phyloP scores from a whole-genome alignment of 2,888 invertebrate species.

The Limnephilus lunatus region DNA sequence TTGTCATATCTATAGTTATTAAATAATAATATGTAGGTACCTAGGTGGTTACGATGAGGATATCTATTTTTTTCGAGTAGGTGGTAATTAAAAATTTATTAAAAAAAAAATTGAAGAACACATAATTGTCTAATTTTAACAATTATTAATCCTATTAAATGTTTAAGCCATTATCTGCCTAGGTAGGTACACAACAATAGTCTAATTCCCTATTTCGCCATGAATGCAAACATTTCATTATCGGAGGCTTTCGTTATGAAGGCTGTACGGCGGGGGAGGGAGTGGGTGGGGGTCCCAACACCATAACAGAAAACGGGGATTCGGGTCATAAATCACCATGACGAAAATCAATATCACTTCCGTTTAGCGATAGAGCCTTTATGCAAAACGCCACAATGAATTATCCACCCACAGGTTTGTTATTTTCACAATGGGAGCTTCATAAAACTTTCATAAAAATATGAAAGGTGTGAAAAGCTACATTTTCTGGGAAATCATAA shows the following conservation, averaged over 20 bases:
- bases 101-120: too few relatives aligned
- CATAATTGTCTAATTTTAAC: too few relatives aligned
- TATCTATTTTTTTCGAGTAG: too few relatives aligned
- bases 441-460: neutral
- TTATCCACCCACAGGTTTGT: conserved; percentile 32
- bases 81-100: too few relatives aligned
- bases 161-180: neutral
- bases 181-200: neutral
- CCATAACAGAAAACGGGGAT: conserved; percentile 46
- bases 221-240: conserved; percentile 28
- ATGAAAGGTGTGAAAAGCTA: neutral
- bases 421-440: conserved; percentile 5
- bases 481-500: neutral
- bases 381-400: conserved; percentile 51
- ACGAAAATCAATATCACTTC: conserved; percentile 65
- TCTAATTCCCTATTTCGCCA: neutral
- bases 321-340: conserved; percentile 60
- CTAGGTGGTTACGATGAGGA: too few relatives aligned
- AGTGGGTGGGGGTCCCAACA: conserved; percentile 3
- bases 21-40: too few relatives aligned
- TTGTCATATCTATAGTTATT: too few relatives aligned
- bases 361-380: conserved; percentile 62
- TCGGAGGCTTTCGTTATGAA: conserved; percentile 4
- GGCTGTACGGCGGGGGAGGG: conserved; percentile 18
- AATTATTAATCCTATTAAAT: too few relatives aligned